Percentiles rank a stretch among this genome's conserved stretches.
Evolutionary conservation across 37 sponge, comb jelly and placozoan genomes (phyloP).

Genomic region (Hexactinellida sp.): DNA sequence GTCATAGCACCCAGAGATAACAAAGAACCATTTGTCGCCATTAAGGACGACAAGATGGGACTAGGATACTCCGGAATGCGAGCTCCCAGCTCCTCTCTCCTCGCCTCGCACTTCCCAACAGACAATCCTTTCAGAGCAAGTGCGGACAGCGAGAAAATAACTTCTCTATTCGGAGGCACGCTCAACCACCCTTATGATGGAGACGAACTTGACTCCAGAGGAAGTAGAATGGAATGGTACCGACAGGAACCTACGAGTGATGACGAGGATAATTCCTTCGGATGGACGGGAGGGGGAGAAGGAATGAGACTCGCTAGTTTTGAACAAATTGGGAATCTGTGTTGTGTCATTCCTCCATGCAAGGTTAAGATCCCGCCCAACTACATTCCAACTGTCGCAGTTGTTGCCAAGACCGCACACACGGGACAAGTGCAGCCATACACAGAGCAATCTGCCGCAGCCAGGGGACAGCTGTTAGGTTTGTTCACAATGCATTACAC

Average conservation of each 20-base stretch:
- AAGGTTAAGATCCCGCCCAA: background rate
- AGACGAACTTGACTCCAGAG: background rate
- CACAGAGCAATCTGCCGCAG: background rate
- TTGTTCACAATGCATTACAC: too few relatives aligned
- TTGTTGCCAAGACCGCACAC: background rate
- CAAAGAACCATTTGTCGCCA: background rate
- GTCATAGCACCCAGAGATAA: background rate
- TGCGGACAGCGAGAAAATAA: background rate
- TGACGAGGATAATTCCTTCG: background rate
- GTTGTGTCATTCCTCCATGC: background rate
- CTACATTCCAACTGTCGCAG: background rate
- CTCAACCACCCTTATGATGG: background rate
- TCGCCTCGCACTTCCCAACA: background rate
- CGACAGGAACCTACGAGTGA: background rate
- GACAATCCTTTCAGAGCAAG: background rate
- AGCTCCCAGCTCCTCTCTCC: background rate
- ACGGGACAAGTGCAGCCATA: background rate
- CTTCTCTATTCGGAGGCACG: constrained; percentile 1
- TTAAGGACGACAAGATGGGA: background rate
- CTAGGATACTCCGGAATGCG: constrained; percentile 12
- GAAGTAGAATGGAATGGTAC: background rate
- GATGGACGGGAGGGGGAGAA: background rate
- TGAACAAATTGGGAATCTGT: background rate
- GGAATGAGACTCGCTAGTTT: background rate
- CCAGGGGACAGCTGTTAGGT: background rate